phyloP scores from a whole-genome alignment of 2,797 vertebrate genomes.

The Vultur gryphus region DNA sequence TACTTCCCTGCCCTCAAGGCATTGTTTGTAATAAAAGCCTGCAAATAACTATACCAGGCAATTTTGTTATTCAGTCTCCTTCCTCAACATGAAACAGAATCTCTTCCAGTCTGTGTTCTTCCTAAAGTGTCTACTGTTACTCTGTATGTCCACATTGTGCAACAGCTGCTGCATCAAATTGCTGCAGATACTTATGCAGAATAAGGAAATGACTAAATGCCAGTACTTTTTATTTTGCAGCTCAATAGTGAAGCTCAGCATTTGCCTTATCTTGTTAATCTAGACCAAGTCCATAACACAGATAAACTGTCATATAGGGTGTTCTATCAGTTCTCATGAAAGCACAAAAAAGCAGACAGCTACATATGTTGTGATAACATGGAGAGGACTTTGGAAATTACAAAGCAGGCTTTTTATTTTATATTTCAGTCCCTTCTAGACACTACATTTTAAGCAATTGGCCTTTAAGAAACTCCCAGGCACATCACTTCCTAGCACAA shows the following conservation, averaged over 20 bases:
- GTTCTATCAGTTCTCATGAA: neutral
- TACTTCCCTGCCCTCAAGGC: constrained; percentile 20
- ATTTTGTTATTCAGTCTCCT: constrained; percentile 15
- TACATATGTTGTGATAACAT: neutral
- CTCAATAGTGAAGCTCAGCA: neutral
- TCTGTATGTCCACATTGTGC: neutral
- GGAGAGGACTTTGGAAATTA: neutral
- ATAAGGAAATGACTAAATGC: neutral
- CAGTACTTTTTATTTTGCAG: neutral
- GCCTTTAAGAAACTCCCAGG: neutral
- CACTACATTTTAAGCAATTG: neutral
- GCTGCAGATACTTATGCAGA: neutral
- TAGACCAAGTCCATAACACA: neutral
- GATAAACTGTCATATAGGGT: neutral
- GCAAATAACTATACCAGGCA: constrained; percentile 35
- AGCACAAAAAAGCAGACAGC: neutral
- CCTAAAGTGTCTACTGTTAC: neutral
- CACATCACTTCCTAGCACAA: neutral
- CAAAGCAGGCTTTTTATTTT: neutral
- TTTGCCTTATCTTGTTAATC: neutral
- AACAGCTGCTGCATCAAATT: neutral
- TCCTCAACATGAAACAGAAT: constrained; percentile 11
- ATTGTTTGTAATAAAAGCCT: constrained; percentile 33
- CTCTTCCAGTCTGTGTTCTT: neutral
- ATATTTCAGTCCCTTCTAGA: neutral